Evolutionary conservation across 2,797 vertebrate genomes (phyloP), one percentile per base, ranked within the genome.

Genomic region (Anniella stebbinsi): DNA sequence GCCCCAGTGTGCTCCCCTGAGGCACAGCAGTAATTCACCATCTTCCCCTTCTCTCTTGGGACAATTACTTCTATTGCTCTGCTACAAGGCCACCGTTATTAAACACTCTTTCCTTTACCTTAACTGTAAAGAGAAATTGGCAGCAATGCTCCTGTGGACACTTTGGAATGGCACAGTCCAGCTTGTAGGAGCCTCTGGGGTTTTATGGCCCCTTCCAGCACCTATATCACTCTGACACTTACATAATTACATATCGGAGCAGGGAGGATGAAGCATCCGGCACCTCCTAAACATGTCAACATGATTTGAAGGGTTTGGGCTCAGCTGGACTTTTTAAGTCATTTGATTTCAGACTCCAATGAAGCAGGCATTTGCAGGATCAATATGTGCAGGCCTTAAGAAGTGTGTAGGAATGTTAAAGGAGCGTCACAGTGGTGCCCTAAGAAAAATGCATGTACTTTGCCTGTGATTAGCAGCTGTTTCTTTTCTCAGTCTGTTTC

Each of bases 221-320:
- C 95, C 93, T 96, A 87, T 94, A 96, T 96, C 96, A 96, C 54
- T 69, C 91, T 96, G 96, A 96, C 96, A 96, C 67, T 45, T 89
- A 95, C 95, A 94, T 96, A 96, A 96, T 96, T 96, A 96, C 96
- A 96, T 92, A 94, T 95, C 9, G 92, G 94, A 93, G 72, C 38
- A 12, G 86, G 87, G 83, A 95, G 94, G 94, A 96, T 92, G 95
- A 96, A 96, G 95, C 88, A 12, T 93, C 91, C 38, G 1, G 96
- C 87, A 92, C 94, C 95, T 96, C 94, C 93, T 96, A 96, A 96
- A 96, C 21, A 0, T 95, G 96, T 96, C 96, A 96, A 87, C 88
- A 88, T 96, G 96, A 96, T 96, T 96, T 96, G 96, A 96, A 95
- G 95, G 95, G 93, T 93, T 95, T 95, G 94, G 93, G 93, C 84